Evolutionary conservation across 2,113 vertebrate species (phyloP), one percentile per base, ranked within the genome.

Genomic region (Cavia aperea): DNA sequence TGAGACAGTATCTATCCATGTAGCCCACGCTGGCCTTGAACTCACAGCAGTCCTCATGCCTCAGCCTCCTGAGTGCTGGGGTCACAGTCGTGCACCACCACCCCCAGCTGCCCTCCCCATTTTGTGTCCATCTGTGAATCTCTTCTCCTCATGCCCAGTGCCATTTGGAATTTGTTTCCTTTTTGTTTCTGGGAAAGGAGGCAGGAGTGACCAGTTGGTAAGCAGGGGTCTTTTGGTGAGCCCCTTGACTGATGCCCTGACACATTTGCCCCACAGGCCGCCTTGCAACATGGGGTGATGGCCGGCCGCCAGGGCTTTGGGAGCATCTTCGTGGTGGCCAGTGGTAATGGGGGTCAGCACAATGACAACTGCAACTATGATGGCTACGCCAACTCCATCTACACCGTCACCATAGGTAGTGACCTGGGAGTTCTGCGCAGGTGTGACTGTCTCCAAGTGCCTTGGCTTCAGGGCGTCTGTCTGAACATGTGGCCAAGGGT

Each of bases 351-450:
- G 8, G 99, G 99, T 54, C 99, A 98, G 31, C 98, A 98, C 96
- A 98, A 97, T 0, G 99, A 99, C 97, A 99, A 99, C 97, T 99
- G 99, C 98, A 99, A 99, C 97, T 99, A 99, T 0, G 99, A 99
- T 0, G 99, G 99, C 3, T 99, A 99, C 0, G 99, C 99, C 95
- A 99, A 99, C 98, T 99, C 99, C 94, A 99, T 99, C 98, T 99
- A 99, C 97, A 99, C 99, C 0, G 98, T 99, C 95, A 99, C 99
- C 0, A 98, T 99, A 36, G 99, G 99, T 99, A 98, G 97, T 87
- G 1, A 2, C 54, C 26, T 4, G 1, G 4, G 4, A 9, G 60
- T 0, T 29, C 68, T 3, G 1, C 6, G 18, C 7, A 21, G n/a
- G 16, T 1, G 14, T 60, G 24, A 15, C 4, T 15, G 68, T 4